Evolutionary conservation across 2,113 vertebrate genomes (phyloP).

Genomic region (Orcinus orca): DNA sequence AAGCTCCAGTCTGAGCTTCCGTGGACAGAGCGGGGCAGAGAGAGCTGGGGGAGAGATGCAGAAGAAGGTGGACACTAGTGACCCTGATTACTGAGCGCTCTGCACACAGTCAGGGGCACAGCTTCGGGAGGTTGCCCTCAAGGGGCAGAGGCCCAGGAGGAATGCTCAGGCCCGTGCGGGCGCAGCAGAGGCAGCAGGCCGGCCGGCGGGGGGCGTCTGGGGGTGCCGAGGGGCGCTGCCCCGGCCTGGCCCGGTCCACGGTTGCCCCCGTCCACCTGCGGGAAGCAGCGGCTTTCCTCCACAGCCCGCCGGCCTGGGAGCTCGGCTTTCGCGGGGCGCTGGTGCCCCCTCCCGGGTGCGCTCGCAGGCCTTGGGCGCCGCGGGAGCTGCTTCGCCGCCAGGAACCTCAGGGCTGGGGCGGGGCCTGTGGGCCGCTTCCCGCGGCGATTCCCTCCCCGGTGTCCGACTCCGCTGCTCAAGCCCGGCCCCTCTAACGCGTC

Average conservation of each 20-base stretch:
- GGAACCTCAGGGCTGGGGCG: background rate
- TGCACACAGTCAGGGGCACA: fast-evolving
- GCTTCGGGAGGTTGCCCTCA: background rate
- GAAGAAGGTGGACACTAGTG: background rate
- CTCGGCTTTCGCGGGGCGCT: background rate
- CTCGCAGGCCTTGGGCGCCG: background rate
- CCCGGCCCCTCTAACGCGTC: background rate
- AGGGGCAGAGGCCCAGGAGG: background rate
- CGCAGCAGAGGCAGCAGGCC: background rate
- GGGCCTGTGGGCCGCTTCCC: fast-evolving
- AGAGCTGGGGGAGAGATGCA: background rate
- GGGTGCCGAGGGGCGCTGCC: background rate
- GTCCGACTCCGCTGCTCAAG: background rate
- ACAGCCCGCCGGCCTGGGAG: fast-evolving
- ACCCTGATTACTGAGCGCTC: background rate
- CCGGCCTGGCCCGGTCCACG: background rate
- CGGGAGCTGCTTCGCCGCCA: fast-evolving
- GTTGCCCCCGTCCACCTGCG: background rate
- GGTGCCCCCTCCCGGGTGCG: slow-evolving; percentile 69
- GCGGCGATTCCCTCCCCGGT: fast-evolving
- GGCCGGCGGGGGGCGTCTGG: too few relatives aligned
- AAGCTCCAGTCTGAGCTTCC: background rate
- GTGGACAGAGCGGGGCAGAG: background rate
- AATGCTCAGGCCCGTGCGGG: fast-evolving
- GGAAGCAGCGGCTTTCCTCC: fast-evolving